phyloP scores from a whole-genome alignment of 2,797 vertebrate species.

The Anguilla obscura region DNA sequence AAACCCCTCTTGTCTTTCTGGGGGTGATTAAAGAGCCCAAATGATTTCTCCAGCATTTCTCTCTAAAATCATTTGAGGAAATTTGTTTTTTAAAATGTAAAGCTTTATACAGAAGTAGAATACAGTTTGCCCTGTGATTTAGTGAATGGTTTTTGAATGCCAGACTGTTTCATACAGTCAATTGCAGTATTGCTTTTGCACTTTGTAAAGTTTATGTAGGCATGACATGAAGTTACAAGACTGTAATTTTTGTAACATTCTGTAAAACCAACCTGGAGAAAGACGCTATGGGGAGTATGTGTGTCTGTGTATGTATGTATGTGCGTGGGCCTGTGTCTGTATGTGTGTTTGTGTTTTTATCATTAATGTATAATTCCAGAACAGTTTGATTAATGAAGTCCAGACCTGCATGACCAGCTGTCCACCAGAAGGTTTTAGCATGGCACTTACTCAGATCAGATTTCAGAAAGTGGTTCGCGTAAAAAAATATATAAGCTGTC shows the following conservation, averaged over 20 bases:
- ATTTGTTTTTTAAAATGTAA: conserved; percentile 16
- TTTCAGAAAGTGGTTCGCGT: conserved; percentile 76
- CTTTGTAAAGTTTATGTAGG: conserved; percentile 73
- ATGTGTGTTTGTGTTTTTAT: conserved; percentile 42
- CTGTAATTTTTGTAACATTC: conserved; percentile 51
- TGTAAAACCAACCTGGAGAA: conserved; percentile 48
- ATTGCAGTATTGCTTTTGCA: conserved; percentile 66
- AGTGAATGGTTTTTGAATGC: conserved; percentile 62
- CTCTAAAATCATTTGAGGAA: conserved; percentile 2
- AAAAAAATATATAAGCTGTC: conserved; percentile 76
- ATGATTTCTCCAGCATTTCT: background rate
- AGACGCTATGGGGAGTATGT: conserved; percentile 40
- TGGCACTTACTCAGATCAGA: conserved; percentile 78
- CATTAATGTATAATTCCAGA: conserved; percentile 62
- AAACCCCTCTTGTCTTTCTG: background rate
- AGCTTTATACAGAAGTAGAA: conserved; percentile 69
- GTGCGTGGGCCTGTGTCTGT: background rate
- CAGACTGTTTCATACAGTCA: conserved; percentile 75
- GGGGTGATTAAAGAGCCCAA: conserved; percentile 14
- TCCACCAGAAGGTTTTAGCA: conserved; percentile 65
- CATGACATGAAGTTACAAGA: conserved; percentile 68
- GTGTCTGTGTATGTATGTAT: background rate
- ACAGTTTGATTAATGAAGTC: conserved; percentile 74
- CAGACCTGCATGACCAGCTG: conserved; percentile 75
- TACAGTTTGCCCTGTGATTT: conserved; percentile 68